Evolutionary conservation across 2,888 invertebrate genomes (phyloP).

Genomic region (Agriotes lineatus): DNA sequence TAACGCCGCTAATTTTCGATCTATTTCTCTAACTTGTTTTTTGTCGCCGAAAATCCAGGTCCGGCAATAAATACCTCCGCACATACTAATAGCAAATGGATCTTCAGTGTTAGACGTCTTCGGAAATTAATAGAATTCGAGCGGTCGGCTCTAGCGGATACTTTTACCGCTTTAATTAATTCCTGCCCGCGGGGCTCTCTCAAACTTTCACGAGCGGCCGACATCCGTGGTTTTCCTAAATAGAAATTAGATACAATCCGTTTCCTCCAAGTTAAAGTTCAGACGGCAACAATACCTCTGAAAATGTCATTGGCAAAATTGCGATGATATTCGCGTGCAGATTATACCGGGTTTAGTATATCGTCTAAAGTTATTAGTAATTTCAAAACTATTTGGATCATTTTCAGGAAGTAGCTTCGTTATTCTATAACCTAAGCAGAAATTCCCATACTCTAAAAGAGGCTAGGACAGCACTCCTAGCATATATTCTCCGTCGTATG

Average conservation of each 20-base stretch:
- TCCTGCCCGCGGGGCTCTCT: background rate
- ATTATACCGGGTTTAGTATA: too few species aligned
- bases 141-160: background rate
- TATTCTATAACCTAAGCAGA: too few species aligned
- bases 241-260: background rate
- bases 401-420: too few species aligned
- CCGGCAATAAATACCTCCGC: background rate
- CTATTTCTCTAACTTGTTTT: background rate
- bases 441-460: too few species aligned
- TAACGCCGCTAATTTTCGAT: too few species aligned
- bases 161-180: constrained; percentile 17
- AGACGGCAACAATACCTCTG: background rate
- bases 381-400: too few species aligned
- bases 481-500: too few species aligned
- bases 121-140: constrained; percentile 8
- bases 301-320: background rate
- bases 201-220: constrained; percentile 7
- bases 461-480: too few species aligned
- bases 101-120: constrained; percentile 1
- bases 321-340: too few species aligned
- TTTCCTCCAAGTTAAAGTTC: constrained; percentile 12
- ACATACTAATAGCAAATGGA: background rate
- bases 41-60: background rate
- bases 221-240: constrained; percentile 5
- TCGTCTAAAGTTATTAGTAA: too few species aligned